These are phyloP conservation scores for Carcharodon carcharias DNA, from an alignment of 2,797 vertebrate species.

Conservation along the genomic window DNA sequence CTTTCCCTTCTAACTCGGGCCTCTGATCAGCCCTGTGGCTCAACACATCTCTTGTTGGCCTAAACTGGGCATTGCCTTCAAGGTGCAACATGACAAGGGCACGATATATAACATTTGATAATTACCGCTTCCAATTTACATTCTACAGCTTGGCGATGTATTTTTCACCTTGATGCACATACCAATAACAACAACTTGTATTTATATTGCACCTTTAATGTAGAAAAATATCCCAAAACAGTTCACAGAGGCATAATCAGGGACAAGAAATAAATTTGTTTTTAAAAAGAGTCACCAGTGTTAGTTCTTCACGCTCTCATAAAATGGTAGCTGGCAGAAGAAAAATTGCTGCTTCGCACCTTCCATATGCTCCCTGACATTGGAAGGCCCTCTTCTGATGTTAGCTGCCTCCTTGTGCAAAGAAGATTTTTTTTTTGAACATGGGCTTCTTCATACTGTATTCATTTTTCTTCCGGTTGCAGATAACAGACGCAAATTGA, in stretches of 20 bases:
- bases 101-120: neutral
- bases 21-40: neutral
- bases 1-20: neutral
- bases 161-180: neutral
- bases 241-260: neutral
- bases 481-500: neutral
- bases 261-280: neutral
- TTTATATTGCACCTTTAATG: slow-evolving; percentile 1
- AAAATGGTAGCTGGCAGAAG: neutral
- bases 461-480: neutral
- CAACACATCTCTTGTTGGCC: neutral
- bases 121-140: neutral
- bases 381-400: neutral
- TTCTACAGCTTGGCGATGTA: neutral
- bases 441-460: neutral
- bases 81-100: neutral
- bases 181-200: neutral
- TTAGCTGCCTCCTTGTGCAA: neutral
- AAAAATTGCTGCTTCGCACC: neutral
- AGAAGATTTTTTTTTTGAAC: neutral
- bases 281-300: neutral
- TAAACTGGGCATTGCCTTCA: neutral
- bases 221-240: neutral
- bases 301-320: neutral
- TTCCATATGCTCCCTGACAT: neutral